Evolutionary conservation across 2,113 vertebrate genomes (phyloP), one percentile per base, ranked within the genome.

Genomic region (Cyprinodon brontotheroides): DNA sequence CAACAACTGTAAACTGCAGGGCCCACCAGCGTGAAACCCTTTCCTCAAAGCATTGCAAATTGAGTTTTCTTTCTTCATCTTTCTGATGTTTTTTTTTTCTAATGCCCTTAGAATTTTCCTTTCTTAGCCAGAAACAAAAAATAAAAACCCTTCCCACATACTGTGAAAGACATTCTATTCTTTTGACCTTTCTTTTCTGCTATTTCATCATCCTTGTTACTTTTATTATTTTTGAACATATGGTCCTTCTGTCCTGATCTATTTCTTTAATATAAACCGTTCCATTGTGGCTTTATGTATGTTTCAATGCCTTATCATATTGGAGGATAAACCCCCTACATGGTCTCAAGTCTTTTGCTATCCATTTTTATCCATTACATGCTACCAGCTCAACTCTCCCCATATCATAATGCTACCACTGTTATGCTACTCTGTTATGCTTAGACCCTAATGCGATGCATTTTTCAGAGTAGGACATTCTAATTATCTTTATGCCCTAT

Each of bases 1-100:
- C 91, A 93, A 94, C 86, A 87, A 87, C 68, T 81, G 73, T 53
- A 72, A 13, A 1, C 41, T 70, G 43, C 61, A 69, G 60, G 4
- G 22, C 22, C 36, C 4, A 8, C 37, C 45, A 36, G 14, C 41
- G 36, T 15, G 11, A 47, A n/a, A 20, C 38, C 48, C 10, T 13
- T 48, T 1, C 1, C 38, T 22, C 53, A 50, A 59, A 14, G 50
- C 65, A 47, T 61, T 39, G 50, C 59, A 72, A 64, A 74, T 70
- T 53, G n/a, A 0, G 3, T 40, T 47, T 3, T 17, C 40, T 64
- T 59, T 65, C 15, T 61, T 53, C 60, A 20, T 53, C 36, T 2
- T 29, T 68, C 48, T 37, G 36, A 22, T 66, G 39, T n/a, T 73
- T 70, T 71, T 68, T 60, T 70, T 75, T 67, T 74, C 13, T 17